Evolutionary conservation across 2,113 vertebrate genomes (phyloP).

Genomic region (Eira barbara): DNA sequence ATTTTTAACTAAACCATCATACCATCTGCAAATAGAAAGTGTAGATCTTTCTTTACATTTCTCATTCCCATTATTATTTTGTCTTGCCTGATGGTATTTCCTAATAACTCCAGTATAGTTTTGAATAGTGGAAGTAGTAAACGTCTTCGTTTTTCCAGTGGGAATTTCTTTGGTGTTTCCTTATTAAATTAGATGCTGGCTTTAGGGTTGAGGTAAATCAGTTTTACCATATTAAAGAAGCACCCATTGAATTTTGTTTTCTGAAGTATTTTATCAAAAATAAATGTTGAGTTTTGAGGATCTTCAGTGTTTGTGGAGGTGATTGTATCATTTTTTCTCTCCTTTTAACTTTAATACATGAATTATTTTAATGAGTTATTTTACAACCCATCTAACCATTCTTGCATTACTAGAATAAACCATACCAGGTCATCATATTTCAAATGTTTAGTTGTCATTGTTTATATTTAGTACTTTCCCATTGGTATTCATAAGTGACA

Average conservation of each 20-base stretch:
- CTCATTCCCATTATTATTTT: not conserved
- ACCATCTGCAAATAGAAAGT: not conserved
- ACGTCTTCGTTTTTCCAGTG: not conserved
- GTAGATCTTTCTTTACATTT: not conserved
- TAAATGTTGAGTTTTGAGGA: not conserved
- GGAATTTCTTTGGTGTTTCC: not conserved
- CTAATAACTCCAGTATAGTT: not conserved
- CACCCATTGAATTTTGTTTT: not conserved
- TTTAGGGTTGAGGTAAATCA: not conserved
- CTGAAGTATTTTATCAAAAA: not conserved
- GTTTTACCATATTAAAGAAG: not conserved
- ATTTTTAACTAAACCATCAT: not conserved
- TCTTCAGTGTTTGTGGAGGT: not conserved
- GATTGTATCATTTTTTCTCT: not conserved
- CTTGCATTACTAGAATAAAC: not conserved
- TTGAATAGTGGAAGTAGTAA: not conserved
- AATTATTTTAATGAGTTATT: not conserved
- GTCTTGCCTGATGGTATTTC: not conserved
- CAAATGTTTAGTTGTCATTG: not conserved
- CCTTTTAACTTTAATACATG: not conserved
- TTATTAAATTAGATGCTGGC: not conserved
- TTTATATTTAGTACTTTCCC: not conserved
- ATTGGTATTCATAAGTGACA: not conserved
- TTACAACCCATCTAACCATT: not conserved
- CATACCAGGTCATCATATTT: not conserved